Evolutionary conservation across 2,113 vertebrate species (phyloP), one percentile per base, ranked within the genome.

Genomic region (Eleginops maclovinus): DNA sequence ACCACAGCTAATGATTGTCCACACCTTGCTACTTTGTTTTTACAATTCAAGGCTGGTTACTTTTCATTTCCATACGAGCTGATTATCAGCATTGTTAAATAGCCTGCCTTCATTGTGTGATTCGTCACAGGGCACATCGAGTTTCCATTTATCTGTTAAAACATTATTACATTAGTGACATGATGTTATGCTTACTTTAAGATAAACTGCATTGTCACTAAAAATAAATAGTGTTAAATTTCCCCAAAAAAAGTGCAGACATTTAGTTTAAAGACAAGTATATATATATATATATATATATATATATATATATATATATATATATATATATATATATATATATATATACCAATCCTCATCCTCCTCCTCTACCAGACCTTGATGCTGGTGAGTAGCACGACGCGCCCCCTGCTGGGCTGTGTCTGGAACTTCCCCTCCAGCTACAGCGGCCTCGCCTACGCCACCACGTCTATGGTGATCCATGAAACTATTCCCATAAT

Each of bases 321-420:
- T 36, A 1, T 31, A 3, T 31, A 31, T 31, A 31, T 36, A 31
- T 31, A 31, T n/a, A n/a, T n/a, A 31, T 36, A 1, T 31, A 3
- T 31, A 31, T 31, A 31, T 36, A 31, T 31, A 31, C 26, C 24
- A 24, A 44, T 44, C 21, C 1, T 59, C 21, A 19, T 53, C 41
- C 60, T 51, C 56, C 19, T 59, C 31, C 53, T 2, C 41, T 24
- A 43, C 36, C 75, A 95, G 95, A 92, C 90, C 1, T 56, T 95
- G 62, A 95, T 95, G 94, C 55, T 96, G 55, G 87, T 96, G 61
- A 94, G 92, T 89, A 94, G 91, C 85, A 95, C 95, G 15, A 95
- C 92, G 2, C 93, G 93, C 50, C 93, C 96, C 41, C 88, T 95
- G 67, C 84, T 96, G 82, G 93, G 94, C 31, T 96, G 95, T 51